Evolutionary conservation across 1,140 invertebrate species (phyloP).

Genomic region (Pseudomyrmex gracilis): DNA sequence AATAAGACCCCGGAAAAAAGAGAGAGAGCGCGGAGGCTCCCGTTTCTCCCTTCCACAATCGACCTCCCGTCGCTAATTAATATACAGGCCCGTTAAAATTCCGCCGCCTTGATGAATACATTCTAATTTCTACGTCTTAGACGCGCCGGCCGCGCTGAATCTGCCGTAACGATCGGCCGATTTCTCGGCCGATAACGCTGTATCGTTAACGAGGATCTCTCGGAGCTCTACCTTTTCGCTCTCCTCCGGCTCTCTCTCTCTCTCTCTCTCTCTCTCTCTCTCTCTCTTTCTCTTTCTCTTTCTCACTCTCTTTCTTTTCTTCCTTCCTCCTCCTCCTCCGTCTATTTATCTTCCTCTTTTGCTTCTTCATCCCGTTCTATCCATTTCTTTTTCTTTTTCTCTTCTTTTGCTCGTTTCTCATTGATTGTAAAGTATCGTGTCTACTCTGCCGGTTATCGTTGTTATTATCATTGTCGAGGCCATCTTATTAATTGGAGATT

Average conservation of each 20-base stretch:
- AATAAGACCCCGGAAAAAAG: conserved; percentile 19
- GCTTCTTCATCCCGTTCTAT: conserved; percentile 36
- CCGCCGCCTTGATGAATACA: conserved; percentile 58
- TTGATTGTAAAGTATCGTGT: conserved; percentile 44
- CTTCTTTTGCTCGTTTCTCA: conserved; percentile 21
- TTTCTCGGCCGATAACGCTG: conserved; percentile 67
- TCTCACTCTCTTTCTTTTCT: no score
- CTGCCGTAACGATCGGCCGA: conserved; percentile 64
- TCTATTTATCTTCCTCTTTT: conserved; percentile 39
- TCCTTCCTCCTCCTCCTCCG: not conserved
- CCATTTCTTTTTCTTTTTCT: conserved; percentile 22
- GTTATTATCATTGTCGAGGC: conserved; percentile 43
- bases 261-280: not conserved
- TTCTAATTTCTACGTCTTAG: conserved; percentile 59
- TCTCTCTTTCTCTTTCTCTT: conserved; percentile 32
- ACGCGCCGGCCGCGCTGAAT: conserved; percentile 47
- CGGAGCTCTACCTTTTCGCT: conserved; percentile 11
- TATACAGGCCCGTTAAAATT: conserved; percentile 58
- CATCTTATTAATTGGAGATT: conserved; percentile 51
- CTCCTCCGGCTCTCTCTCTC: no score
- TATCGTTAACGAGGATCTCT: conserved; percentile 73
- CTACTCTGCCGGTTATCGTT: conserved; percentile 32
- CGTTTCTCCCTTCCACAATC: not conserved
- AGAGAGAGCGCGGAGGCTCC: not conserved
- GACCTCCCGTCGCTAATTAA: conserved; percentile 56